Evolutionary conservation across 2,113 vertebrate genomes (phyloP), one percentile per base, ranked within the genome.

Genomic region (Leptobrachium leishanense): DNA sequence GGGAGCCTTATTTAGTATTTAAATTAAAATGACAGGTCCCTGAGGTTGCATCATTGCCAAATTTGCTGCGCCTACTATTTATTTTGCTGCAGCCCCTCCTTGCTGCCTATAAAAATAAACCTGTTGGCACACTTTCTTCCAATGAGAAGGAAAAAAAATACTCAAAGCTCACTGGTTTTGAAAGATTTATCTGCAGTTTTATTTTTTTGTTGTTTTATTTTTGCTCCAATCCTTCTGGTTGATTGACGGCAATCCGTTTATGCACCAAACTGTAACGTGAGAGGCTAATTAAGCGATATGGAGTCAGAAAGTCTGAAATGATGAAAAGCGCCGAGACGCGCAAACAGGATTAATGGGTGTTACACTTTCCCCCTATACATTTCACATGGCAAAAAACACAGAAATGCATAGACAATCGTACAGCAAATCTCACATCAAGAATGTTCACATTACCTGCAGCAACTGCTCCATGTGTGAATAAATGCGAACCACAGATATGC

Each of bases 181-280:
- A 12, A 64, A 71, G 63, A 68, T 15, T 11, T 50, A 62, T 66
- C n/a, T 20, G 9, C 8, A 59, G 31, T 9, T 64, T 59, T 68
- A 71, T 57, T 57, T 67, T n/a, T 31, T 31, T 31, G 20, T 31
- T 31, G 20, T 31, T 31, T 31, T 31, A 31, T 31, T 31, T 31
- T 31, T 31, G 20, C 20, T 31, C 20, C 20, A 31, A 31, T 72
- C 3, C 63, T 74, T 41, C 54, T 59, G 11, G 6, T 2, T 81
- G 78, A 81, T 55, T 74, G 78, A 74, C 72, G 43, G 77, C 20
- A 80, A 57, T 67, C 77, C 42, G 66, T 81, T 59, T 62, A 74
- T 50, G 54, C 78, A 50, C 3, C 39, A 31, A 68, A 68, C 50
- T 74, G 77, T 67, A 81, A 68, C n/a, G 2, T 74, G 72, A 81